These are phyloP conservation scores for Sebastes cheni DNA, from an alignment of 2,797 vertebrate species.

Conservation along the genomic window DNA sequence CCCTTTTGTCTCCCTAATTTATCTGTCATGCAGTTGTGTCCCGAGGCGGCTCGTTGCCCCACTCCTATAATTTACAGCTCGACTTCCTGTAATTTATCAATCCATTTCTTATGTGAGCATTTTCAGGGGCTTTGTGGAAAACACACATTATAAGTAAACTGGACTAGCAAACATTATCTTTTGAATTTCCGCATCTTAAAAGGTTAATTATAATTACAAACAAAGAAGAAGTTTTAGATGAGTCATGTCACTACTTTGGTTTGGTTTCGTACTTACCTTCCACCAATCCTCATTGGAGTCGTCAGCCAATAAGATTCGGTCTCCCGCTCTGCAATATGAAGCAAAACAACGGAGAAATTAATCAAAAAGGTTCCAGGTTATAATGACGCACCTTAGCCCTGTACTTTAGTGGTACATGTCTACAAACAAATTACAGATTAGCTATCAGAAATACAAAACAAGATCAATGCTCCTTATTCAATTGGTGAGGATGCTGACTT, in stretches of 20 bases:
- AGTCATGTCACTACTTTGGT: neutral
- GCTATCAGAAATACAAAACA: neutral
- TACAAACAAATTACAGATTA: neutral
- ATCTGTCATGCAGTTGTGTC: constrained; percentile 45
- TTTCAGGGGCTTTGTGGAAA: neutral
- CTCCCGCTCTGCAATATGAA: constrained; percentile 87
- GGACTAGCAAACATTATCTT: neutral
- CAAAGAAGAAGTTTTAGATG: neutral
- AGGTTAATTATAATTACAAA: neutral
- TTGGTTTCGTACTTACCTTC: constrained; percentile 85
- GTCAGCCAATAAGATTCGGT: constrained; percentile 91
- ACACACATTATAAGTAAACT: neutral
- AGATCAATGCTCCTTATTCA: neutral
- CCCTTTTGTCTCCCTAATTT: constrained; percentile 54
- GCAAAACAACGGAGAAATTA: constrained; percentile 1
- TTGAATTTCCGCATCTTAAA: neutral
- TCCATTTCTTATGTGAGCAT: neutral
- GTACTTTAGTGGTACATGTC: neutral
- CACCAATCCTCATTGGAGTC: constrained; percentile 98
- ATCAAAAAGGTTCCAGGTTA: neutral
- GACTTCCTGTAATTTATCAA: constrained; percentile 41
- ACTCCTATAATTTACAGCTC: constrained; percentile 34
- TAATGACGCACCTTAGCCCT: neutral
- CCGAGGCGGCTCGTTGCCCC: constrained; percentile 12
- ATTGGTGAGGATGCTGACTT: neutral